These are phyloP conservation scores for Pangasianodon hypophthalmus DNA, from an alignment of 2,113 vertebrate species.

Conservation along the genomic window DNA sequence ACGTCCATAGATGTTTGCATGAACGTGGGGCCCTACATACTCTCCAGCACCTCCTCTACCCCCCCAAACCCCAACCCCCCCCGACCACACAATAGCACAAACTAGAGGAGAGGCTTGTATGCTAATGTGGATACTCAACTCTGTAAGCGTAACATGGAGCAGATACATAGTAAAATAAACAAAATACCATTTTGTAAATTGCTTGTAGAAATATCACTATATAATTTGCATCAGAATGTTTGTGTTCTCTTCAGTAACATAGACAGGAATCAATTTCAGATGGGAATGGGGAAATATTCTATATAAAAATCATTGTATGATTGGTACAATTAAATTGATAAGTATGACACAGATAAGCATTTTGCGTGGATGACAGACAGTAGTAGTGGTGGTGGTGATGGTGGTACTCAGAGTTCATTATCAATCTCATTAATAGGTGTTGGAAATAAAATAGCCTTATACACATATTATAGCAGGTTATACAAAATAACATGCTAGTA, in stretches of 20 bases:
- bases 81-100: slow-evolving; percentile 1
- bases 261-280: not conserved
- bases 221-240: not conserved
- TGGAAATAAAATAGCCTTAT: not conserved
- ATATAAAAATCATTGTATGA: not conserved
- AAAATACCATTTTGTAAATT: not conserved
- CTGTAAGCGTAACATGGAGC: not conserved
- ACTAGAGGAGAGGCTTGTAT: slow-evolving; percentile 15
- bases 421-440: not conserved
- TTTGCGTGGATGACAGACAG: not conserved
- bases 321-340: not conserved
- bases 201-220: not conserved
- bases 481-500: not conserved
- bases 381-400: not conserved
- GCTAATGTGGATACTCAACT: slow-evolving; percentile 20
- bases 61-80: too few relatives aligned
- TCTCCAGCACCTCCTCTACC: slow-evolving; percentile 1
- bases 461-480: not conserved
- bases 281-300: not conserved
- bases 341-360: not conserved
- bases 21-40: not conserved
- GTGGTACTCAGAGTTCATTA: not conserved
- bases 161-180: not conserved
- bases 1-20: slow-evolving; percentile 2
- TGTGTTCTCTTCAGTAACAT: not conserved